phyloP scores from a whole-genome alignment of 1,140 invertebrate genomes.

The Lamellibrachia luymesi region DNA sequence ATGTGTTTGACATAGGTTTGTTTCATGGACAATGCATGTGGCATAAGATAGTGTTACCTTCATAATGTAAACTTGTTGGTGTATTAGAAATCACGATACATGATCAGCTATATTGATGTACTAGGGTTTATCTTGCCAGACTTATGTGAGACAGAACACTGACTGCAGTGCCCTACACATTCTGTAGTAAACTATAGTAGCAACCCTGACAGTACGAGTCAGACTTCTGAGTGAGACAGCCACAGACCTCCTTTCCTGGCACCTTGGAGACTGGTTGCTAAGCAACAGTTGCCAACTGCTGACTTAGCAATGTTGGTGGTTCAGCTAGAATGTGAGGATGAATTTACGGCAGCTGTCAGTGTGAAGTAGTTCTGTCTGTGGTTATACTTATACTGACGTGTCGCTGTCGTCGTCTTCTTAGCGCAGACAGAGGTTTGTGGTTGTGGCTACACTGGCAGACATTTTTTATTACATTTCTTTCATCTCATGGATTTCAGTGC shows the following conservation, averaged over 20 bases:
- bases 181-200: conserved; percentile 1
- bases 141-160: not conserved
- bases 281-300: not conserved
- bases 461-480: not conserved
- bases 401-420: not conserved
- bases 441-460: not conserved
- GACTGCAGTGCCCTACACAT: not conserved
- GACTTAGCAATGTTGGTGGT: not conserved
- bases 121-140: not conserved
- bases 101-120: not conserved
- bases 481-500: not conserved
- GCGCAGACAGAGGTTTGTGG: not conserved
- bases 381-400: not conserved
- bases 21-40: too few relatives aligned
- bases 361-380: not conserved
- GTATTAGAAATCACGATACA: not conserved
- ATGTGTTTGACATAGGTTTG: too few relatives aligned
- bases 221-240: not conserved
- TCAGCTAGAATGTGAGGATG: not conserved
- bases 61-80: not conserved
- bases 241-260: not conserved
- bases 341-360: not conserved
- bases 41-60: too few relatives aligned
- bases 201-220: not conserved
- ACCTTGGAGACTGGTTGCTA: not conserved